Percentiles rank a stretch among this genome's conserved stretches.
Conservation (phyloP, 1,140 invertebrate species). For the Physella acuta region DNA sequence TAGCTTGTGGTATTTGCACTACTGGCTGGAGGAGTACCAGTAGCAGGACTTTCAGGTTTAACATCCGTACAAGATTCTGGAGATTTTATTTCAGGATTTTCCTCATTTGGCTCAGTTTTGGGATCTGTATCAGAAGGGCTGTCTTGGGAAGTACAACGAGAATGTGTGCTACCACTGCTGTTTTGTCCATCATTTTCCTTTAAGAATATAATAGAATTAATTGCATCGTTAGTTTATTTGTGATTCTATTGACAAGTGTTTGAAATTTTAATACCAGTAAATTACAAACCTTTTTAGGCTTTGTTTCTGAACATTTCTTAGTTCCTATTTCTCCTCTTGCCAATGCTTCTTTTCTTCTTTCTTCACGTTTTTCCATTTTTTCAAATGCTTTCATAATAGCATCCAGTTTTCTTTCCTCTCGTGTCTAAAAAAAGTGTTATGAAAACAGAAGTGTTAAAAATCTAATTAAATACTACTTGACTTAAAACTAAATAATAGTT, state of each 20-base stretch:
- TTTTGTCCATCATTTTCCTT: not conserved
- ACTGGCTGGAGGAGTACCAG: not conserved
- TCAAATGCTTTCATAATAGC: constrained; percentile 90
- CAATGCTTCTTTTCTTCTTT: constrained; percentile 61
- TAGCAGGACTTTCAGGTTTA: not conserved
- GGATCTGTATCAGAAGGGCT: not conserved
- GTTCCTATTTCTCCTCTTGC: constrained; percentile 34
- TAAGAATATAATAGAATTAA: not conserved
- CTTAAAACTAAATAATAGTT: too few relatives aligned
- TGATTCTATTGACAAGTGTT: not conserved
- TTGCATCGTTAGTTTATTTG: not conserved
- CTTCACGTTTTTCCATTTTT: constrained; percentile 65
- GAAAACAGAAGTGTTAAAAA: too few relatives aligned
- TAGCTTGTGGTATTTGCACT: not conserved
- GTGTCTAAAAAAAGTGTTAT: constrained; percentile 73
- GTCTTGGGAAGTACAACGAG: not conserved
- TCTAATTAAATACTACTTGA: too few relatives aligned
- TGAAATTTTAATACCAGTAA: not conserved
- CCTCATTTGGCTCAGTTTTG: not conserved
- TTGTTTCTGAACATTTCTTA: constrained; percentile 11
- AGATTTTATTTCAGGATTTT: not conserved
- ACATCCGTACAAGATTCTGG: not conserved
- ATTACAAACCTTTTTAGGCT: constrained; percentile 4
- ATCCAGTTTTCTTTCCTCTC: constrained; percentile 95
- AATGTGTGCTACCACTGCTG: not conserved